Base-by-base conservation (phyloP, 2,113 vertebrate genomes). In the Capreolus pygargus region DNA sequence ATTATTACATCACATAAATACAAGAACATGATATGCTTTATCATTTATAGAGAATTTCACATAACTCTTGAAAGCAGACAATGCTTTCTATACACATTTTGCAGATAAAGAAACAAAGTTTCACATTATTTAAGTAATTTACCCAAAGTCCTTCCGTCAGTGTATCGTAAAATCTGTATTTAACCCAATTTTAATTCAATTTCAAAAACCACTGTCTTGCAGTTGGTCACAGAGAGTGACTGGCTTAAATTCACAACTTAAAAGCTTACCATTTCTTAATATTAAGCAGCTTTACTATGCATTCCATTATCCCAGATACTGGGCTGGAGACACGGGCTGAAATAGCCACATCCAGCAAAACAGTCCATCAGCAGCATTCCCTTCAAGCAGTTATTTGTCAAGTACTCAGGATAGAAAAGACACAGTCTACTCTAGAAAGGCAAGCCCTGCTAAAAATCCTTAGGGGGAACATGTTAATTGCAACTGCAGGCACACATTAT, bases 401-500 rank as follows among this genome's bases (percentile, higher is more conserved):
- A 95, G 67, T 39, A 10, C 13, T 96, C 61, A 33, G 54, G 70
- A 67, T 67, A 81, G 94, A 95, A 92, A 67, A 91, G 30, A 57
- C 89, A 95, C 25, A 21, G 76, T 39, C 78, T 96, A 83, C 60
- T 90, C 91, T 16, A 81, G 79, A 92, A 94, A 94, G 90, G 76
- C 36, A 96, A 76, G 30, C 9, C 23, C 33, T 78, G 85, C 87
- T 90, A 28, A 88, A 93, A 95, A 52, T 82, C 84, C 74, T 96
- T 85, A 81, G 79, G 81, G 85, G 54, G 12, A 95, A 43, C 19
- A 50, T 50, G 6, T 85, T 97, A 98, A 98, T 97, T 95, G 52
- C 89, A 96, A 96, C 61, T 78, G 60, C 97, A 98, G 98, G n/a
- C 89, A 57, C 70, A 89, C 60, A 36, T 95, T 89, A 86, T 84